Base-by-base conservation (phyloP, 2,797 vertebrate species). In the Scomberomorus guttatus region DNA sequence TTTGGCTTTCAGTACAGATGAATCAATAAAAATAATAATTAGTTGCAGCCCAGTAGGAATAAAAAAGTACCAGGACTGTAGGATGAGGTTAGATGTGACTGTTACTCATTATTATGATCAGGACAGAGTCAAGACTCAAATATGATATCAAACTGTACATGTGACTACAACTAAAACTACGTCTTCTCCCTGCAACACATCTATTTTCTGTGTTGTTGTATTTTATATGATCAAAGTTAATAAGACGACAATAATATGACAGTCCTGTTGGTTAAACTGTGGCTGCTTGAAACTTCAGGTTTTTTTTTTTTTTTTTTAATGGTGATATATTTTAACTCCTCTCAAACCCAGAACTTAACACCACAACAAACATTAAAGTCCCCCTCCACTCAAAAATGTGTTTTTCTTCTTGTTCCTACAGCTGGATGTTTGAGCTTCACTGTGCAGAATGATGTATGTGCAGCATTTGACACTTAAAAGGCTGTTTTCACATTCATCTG, bases 321-420 rank as follows among this genome's bases (percentile, higher is more conserved):
- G 27, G 10, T 10, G 42, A 34, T 10, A 69, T 48, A 55, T 46
- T 52, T 71, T 61, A 65, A 18, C 55, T 52, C n/a, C 34, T 37
- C 20, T 54, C 24, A 32, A 44, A 63, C 17, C 3, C 55, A 44
- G 34, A 60, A 17, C 15, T 17, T 18, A 50, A 17, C 3, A 5
- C 5, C 39, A 37, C 44, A 48, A 13, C 54, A 60, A 75, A 75
- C 37, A 29, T 44, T 44, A 50, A n/a, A 18, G 46, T 8, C 18
- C 18, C 18, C 18, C 8, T 50, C 17, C 5, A 42, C 18, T 20
- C 17, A 18, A 6, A 18, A 17, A 48, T 20, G 2, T 7, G 17
- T 18, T 14, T 44, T 46, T 6, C 44, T 18, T n/a, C 46, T 50
- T 50, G 18, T 50, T 20, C 39, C 12, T 42, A 13, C 39, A 39